phyloP scores from a whole-genome alignment of 2,888 invertebrate genomes.

The Ceratothoa steindachneri region DNA sequence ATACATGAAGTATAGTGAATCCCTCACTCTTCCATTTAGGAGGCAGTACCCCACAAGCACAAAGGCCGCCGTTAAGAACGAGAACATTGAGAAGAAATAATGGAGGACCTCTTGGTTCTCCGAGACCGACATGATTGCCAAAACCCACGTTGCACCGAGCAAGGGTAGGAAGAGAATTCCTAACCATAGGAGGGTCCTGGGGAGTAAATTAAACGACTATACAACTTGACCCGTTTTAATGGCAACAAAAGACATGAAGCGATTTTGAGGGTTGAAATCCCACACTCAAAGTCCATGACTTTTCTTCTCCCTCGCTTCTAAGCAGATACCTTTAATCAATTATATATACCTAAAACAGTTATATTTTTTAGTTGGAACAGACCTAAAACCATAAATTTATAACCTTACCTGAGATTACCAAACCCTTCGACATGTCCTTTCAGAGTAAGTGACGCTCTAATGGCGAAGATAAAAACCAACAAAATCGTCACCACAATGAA shows the following conservation, averaged over 20 bases:
- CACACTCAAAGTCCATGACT: no score
- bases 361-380: no score
- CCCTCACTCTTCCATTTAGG: slow-evolving; percentile 76
- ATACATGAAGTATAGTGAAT: slow-evolving; percentile 62
- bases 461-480: slow-evolving; percentile 74
- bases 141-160: slow-evolving; percentile 78
- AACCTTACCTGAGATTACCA: slow-evolving; percentile 68
- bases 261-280: no score
- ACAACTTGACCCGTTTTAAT: no score
- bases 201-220: slow-evolving; percentile 42
- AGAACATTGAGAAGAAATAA: slow-evolving; percentile 70
- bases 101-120: slow-evolving; percentile 69
- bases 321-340: no score
- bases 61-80: slow-evolving; percentile 74
- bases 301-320: no score
- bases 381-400: no score
- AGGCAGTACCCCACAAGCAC: slow-evolving; percentile 81
- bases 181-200: slow-evolving; percentile 75
- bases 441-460: slow-evolving; percentile 83
- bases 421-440: slow-evolving; percentile 85
- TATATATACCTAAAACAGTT: no score
- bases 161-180: slow-evolving; percentile 81
- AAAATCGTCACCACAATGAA: slow-evolving; percentile 73
- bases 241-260: no score
- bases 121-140: slow-evolving; percentile 72